phyloP scores from a whole-genome alignment of 2,888 invertebrate species.

The Oligia latruncula region DNA sequence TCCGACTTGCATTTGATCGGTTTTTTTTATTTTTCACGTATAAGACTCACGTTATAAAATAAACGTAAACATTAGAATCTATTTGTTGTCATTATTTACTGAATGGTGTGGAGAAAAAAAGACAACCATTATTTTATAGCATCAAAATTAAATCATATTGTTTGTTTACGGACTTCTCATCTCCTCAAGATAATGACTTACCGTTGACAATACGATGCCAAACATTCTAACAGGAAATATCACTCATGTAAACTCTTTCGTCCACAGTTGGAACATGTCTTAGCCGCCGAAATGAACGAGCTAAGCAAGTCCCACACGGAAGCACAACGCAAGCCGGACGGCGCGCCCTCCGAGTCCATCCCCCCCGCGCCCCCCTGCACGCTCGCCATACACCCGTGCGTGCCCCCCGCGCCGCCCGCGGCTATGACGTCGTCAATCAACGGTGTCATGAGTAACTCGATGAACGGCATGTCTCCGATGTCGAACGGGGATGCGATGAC shows the following conservation, averaged over 20 bases:
- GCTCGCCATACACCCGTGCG: constrained; percentile 77
- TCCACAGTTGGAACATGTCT: constrained; percentile 83
- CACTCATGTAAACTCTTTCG: not conserved
- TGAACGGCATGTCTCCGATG: constrained; percentile 69
- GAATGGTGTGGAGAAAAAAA: not conserved
- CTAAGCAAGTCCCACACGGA: constrained; percentile 82
- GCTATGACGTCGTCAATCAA: constrained; percentile 74
- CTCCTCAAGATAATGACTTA: not conserved
- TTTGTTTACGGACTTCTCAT: not conserved
- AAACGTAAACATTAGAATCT: not conserved
- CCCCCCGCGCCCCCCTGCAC: constrained; percentile 83
- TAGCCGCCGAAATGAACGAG: constrained; percentile 86
- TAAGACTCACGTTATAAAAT: no score
- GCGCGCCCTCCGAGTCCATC: constrained; percentile 85
- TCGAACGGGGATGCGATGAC: constrained; percentile 77
- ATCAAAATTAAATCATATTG: not conserved
- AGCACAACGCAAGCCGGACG: constrained; percentile 85
- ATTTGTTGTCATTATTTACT: not conserved
- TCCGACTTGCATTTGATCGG: no score
- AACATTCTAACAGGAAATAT: not conserved
- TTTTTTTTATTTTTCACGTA: not conserved
- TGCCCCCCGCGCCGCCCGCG: constrained; percentile 73
- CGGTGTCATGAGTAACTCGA: constrained; percentile 57
- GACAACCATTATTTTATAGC: no score
- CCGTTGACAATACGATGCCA: no score